Evolutionary conservation across 2,888 invertebrate species (phyloP), one percentile per base, ranked within the genome.

Genomic region (Cheilosia grossa): DNA sequence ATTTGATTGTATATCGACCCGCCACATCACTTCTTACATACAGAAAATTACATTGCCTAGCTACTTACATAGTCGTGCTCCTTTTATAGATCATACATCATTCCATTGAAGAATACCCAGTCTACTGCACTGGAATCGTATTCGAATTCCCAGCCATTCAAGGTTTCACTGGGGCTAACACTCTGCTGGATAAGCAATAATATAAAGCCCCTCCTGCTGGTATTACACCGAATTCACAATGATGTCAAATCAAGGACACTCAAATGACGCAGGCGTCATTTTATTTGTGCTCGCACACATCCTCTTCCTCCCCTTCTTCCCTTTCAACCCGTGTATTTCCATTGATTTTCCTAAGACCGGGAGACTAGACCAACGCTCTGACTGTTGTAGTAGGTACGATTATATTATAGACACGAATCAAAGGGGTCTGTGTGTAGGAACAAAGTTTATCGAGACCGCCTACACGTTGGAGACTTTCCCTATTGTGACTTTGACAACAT

Each of bases 191-290:
- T 30, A 44, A 66, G 30, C 33, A 13, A 17, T 27, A 69, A 63
- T 44, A 67, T 40, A 4, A 37, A 37, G 37, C 15, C 40, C 40
- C 24, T 66, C 5, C 24, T 7, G n/a, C 66, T 53, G 10, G 2
- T 59, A 17, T 30, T 19, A 44, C 30, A 33, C 33, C 42, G 24
- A 33, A 66, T 19, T 66, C 49, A 33, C 42, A 51, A 51, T 56
- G 82, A 69, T 78, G 82, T 82, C 82, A 82, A 82, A 73, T 78
- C 82, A 82, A 82, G 82, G 82, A 78, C 82, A 82, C 44, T 27
- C 17, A 13, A 49, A 49, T 10, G 13, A 73, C 82, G 82, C 82
- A 82, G 24, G 67, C 67, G 72, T 51, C 30, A 24, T 58, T 42
- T 21, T 64, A 33, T 9, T 37, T n/a, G 3, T 40, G n/a, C 21